phyloP scores from a whole-genome alignment of 2,888 invertebrate species.

The Lutraria lutraria region DNA sequence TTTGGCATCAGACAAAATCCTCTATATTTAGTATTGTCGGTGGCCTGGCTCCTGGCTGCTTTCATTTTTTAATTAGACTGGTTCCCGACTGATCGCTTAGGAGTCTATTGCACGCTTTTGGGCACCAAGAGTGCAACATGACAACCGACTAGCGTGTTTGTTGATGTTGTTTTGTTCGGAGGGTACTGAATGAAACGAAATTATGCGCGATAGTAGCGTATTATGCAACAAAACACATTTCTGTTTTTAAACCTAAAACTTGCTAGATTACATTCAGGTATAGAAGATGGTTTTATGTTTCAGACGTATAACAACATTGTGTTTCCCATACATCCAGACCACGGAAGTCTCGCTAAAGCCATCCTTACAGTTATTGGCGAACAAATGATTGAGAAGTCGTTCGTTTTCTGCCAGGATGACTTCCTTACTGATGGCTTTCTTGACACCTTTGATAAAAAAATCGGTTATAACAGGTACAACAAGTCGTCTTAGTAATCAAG shows the following conservation, averaged over 20 bases:
- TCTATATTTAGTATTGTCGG: not conserved
- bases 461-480: constrained; percentile 19
- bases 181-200: not conserved
- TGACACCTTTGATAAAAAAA: constrained; percentile 58
- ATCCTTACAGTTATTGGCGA: constrained; percentile 71
- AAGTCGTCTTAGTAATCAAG: not conserved
- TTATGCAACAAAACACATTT: not conserved
- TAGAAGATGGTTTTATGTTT: constrained; percentile 22
- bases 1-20: not conserved
- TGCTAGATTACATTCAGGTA: not conserved
- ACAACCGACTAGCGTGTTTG: too few relatives aligned
- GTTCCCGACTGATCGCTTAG: too few relatives aligned
- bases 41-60: too few relatives aligned
- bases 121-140: too few relatives aligned
- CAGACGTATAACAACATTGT: constrained; percentile 58
- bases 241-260: not conserved
- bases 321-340: constrained; percentile 53
- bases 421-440: constrained; percentile 75
- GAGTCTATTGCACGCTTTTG: too few relatives aligned
- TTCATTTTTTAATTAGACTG: too few relatives aligned
- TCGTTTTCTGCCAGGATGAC: constrained; percentile 71
- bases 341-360: constrained; percentile 64
- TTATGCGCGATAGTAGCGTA: not conserved
- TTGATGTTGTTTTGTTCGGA: too few relatives aligned
- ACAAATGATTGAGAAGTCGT: constrained; percentile 70